A percentile compares a stretch with the other conserved stretches of the same genome.
phyloP scores from a whole-genome alignment of 2,888 invertebrate species.

The Furcula furcula region DNA sequence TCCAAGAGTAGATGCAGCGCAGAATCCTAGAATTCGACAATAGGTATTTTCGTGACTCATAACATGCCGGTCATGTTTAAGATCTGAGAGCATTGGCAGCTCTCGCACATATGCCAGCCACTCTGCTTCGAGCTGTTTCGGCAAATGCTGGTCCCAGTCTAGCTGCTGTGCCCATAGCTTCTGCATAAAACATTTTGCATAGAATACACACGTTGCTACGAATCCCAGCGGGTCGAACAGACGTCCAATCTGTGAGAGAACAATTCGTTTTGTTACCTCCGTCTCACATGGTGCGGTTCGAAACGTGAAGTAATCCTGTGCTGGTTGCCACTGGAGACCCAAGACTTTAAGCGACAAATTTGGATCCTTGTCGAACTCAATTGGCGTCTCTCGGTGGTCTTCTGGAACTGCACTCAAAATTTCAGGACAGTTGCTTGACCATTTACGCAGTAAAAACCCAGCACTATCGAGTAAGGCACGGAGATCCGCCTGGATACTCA shows the following conservation, averaged over 20 bases:
- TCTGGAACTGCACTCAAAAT: constrained; percentile 2
- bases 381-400: neutral
- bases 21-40: constrained; percentile 2
- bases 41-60: neutral
- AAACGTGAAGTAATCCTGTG: neutral
- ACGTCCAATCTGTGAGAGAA: neutral
- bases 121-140: neutral
- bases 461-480: neutral
- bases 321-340: neutral
- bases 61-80: constrained; percentile 1
- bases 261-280: neutral
- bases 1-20: constrained; percentile 2
- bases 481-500: constrained; percentile 7
- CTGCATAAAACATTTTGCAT: neutral
- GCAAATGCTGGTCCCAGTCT: neutral
- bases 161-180: neutral
- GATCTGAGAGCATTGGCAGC: neutral
- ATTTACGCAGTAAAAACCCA: constrained; percentile 3
- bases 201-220: neutral
- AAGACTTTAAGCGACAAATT: constrained; percentile 1
- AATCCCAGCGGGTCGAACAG: neutral
- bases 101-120: neutral
- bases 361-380: neutral
- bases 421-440: constrained; percentile 7
- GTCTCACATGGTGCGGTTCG: neutral